Conservation (phyloP, 1,140 invertebrate genomes). For the Schlechtendalia chinensis region DNA sequence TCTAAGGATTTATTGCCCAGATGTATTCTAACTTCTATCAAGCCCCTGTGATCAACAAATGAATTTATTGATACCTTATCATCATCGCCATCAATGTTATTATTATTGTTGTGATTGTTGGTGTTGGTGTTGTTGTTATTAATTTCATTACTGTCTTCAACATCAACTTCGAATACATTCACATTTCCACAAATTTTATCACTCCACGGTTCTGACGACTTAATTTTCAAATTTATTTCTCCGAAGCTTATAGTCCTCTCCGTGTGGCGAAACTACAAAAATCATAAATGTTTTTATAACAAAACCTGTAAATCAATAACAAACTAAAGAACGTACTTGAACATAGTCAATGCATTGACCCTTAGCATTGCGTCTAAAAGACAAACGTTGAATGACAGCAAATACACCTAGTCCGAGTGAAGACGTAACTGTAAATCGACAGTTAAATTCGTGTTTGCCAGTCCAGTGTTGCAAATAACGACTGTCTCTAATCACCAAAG, state of each 20-base stretch:
- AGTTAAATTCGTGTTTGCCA: slow-evolving; percentile 19
- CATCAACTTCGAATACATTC: slow-evolving; percentile 18
- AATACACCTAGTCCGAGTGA: slow-evolving; percentile 16
- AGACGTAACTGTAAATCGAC: slow-evolving; percentile 29
- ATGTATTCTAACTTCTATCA: slow-evolving; percentile 51
- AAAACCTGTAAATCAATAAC: neutral
- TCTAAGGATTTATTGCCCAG: slow-evolving; percentile 37
- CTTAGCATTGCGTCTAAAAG: slow-evolving; percentile 28
- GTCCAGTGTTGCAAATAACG: slow-evolving; percentile 36
- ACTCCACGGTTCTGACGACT: slow-evolving; percentile 16
- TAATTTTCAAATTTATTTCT: slow-evolving; percentile 21
- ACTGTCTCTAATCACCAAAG: slow-evolving; percentile 25
- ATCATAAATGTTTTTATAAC: neutral
- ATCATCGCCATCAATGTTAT: neutral
- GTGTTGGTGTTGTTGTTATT: neutral
- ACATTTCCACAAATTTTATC: slow-evolving; percentile 50
- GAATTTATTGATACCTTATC: slow-evolving; percentile 12
- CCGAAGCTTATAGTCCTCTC: slow-evolving; percentile 18
- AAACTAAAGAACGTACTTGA: slow-evolving; percentile 21
- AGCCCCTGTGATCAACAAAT: slow-evolving; percentile 47
- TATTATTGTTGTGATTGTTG: too few species aligned
- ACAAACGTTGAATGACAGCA: slow-evolving; percentile 41
- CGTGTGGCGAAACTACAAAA: slow-evolving; percentile 21
- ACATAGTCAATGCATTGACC: slow-evolving; percentile 37
- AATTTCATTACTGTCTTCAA: neutral